These are phyloP conservation scores for Drosophila neocordata DNA, from an alignment of 1,140 invertebrate species.

Conservation along the genomic window DNA sequence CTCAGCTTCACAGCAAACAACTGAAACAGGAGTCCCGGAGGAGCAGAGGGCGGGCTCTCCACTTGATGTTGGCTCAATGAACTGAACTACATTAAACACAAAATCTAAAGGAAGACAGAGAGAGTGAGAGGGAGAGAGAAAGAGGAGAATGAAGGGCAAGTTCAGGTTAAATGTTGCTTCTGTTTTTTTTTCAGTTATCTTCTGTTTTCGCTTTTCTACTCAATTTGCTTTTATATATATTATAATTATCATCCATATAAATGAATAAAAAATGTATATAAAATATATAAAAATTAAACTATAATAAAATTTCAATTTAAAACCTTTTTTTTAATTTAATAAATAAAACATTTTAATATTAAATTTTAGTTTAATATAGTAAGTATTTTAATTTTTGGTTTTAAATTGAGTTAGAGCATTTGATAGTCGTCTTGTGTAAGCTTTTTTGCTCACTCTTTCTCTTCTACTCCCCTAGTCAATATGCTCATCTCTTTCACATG, in stretches of 20 bases:
- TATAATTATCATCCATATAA: too few relatives aligned
- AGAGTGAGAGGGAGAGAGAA: neutral
- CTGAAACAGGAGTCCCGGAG: neutral
- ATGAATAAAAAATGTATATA: too few relatives aligned
- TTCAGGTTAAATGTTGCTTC: constrained; percentile 40
- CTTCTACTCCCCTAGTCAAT: neutral
- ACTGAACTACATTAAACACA: constrained; percentile 23
- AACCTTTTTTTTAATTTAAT: too few relatives aligned
- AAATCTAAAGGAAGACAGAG: neutral
- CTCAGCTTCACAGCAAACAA: constrained; percentile 8
- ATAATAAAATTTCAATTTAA: too few relatives aligned
- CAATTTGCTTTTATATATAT: too few relatives aligned
- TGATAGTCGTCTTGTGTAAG: neutral
- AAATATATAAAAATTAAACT: too few relatives aligned
- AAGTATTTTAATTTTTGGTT: too few relatives aligned
- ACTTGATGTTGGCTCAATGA: constrained; percentile 43
- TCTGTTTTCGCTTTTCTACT: neutral
- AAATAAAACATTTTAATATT: too few relatives aligned
- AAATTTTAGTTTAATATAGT: too few relatives aligned
- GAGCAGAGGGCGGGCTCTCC: constrained; percentile 1
- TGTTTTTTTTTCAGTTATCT: constrained; percentile 10
- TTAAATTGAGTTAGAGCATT: neutral
- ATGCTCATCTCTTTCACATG: neutral
- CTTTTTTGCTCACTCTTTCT: neutral
- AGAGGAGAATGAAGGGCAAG: constrained; percentile 20